A percentile compares a stretch with the other conserved stretches of the same genome.
Evolutionary conservation across 1,140 invertebrate genomes (phyloP).

Genomic region (Macrocentrus cingulum): DNA sequence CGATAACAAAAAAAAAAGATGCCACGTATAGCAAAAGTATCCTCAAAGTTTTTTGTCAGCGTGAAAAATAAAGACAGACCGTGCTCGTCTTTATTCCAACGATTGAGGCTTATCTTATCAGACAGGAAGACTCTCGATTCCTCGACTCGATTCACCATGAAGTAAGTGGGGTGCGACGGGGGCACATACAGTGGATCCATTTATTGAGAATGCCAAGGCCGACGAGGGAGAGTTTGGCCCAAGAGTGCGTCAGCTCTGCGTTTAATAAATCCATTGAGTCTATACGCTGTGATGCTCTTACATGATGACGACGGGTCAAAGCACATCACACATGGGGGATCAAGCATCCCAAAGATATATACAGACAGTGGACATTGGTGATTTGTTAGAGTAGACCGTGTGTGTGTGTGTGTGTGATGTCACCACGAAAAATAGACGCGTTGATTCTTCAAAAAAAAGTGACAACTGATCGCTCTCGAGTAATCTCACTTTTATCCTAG

Average conservation of each 20-base stretch:
- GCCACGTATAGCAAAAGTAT: background rate
- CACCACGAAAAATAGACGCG: background rate
- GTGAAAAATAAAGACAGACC: slow-evolving; percentile 16
- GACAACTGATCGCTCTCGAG: background rate
- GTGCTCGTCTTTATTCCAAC: slow-evolving; percentile 15
- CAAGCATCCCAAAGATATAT: background rate
- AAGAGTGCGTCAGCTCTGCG: slow-evolving; percentile 24
- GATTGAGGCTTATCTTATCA: slow-evolving; percentile 28
- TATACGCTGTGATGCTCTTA: background rate
- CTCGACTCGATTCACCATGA: slow-evolving; percentile 21
- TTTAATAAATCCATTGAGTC: background rate
- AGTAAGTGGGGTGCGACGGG: slow-evolving; percentile 13
- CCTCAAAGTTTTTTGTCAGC: background rate
- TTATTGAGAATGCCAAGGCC: slow-evolving; percentile 57
- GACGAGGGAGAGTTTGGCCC: slow-evolving; percentile 21
- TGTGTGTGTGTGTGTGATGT: too few relatives aligned
- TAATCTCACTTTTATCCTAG: background rate
- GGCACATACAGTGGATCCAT: slow-evolving; percentile 52
- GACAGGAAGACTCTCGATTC: slow-evolving; percentile 20
- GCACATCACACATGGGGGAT: background rate
- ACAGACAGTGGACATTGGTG: background rate
- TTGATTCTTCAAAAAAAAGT: too few relatives aligned
- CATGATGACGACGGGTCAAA: background rate
- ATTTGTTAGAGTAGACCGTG: background rate
- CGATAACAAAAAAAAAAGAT: slow-evolving; percentile 8